Base-by-base conservation (phyloP, 2,888 invertebrate species). In the Gibbula magus region DNA sequence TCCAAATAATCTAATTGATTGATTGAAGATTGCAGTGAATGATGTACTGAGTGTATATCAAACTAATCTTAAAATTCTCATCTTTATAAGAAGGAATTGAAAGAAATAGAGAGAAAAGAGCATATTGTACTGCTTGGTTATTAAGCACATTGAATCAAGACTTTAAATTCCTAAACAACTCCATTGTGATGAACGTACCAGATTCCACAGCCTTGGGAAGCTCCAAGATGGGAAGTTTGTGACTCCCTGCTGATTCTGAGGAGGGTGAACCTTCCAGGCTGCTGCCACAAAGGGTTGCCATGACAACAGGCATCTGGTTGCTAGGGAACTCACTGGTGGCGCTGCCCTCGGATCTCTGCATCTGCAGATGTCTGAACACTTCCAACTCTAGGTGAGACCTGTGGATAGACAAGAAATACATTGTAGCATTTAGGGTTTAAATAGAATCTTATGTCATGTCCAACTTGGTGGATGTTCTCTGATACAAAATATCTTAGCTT, bases 361-460 rank as follows among this genome's bases (percentile, higher is more conserved):
- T 86, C 83, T 92, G 92, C n/a, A 92, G 86, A 80, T 90, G 91
- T 5, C 91, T 87, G 86, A 92, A 90, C 35, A 91, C 91, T 83
- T 92, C 92, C 82, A 92, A 78, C 82, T 92, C 92, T 74, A 92
- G 83, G 81, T 91, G 90, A 22, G 89, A 89, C 81, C 91, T 91
- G 82, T 51, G 2, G 22, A 78, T 32, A n/a, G n/a, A 78, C 29
- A 7, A 45, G 16, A 45, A 67, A 45, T 35, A 67, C 10, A 51
- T n/a, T n/a, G n/a, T n/a, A n/a, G n/a, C n/a, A 20, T 25, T 4
- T 5, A 75, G 22, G 75, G 20, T 75, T 70, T 22, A 5, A 35
- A 29, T 70, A 25, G 8, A 10, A 8, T 75, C 13, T 0, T 75
- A 1, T 51, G 51, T 35, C 10, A 16, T 13, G 8, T 8, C 8